These are phyloP conservation scores for Alviniconcha strummeri DNA, from an alignment of 2,888 invertebrate species.

Conservation along the genomic window DNA sequence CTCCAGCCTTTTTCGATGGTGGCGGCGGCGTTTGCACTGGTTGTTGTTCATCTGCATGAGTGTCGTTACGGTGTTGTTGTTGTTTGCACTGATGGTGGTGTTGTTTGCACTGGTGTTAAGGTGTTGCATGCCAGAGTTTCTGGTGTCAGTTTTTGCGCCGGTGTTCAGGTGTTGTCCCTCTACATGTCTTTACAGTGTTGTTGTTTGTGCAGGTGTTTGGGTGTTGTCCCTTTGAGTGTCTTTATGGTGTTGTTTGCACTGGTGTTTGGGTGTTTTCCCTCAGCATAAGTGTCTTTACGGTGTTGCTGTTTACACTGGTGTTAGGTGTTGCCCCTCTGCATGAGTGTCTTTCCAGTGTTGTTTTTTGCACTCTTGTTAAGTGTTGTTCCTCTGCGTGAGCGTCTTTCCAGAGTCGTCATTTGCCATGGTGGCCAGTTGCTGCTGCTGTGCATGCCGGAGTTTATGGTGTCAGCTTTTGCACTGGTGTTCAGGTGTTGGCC, in stretches of 20 bases:
- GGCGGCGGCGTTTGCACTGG: background rate
- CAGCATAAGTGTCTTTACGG: background rate
- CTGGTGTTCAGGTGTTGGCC: background rate
- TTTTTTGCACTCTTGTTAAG: no score
- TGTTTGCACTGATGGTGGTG: no score
- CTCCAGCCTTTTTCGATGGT: background rate
- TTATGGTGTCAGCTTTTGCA: background rate
- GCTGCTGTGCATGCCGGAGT: no score
- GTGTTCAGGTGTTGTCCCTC: background rate
- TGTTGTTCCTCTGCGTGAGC: background rate
- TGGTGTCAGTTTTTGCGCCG: background rate
- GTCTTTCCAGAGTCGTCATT: no score
- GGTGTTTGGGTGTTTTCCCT: slow-evolving; percentile 7
- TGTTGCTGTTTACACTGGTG: background rate
- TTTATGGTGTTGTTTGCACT: background rate
- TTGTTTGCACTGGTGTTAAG: background rate
- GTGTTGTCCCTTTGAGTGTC: background rate
- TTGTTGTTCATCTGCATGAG: background rate
- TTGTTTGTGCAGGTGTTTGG: background rate
- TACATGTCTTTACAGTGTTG: background rate
- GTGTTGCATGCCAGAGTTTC: background rate
- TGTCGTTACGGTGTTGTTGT: no score
- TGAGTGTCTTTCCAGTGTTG: background rate
- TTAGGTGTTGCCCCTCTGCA: background rate
- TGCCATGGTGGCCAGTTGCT: no score